A percentile compares a stretch with the other conserved stretches of the same genome.
Evolutionary conservation across 2,888 invertebrate genomes (phyloP).

Genomic region (Palloptera scutellata): DNA sequence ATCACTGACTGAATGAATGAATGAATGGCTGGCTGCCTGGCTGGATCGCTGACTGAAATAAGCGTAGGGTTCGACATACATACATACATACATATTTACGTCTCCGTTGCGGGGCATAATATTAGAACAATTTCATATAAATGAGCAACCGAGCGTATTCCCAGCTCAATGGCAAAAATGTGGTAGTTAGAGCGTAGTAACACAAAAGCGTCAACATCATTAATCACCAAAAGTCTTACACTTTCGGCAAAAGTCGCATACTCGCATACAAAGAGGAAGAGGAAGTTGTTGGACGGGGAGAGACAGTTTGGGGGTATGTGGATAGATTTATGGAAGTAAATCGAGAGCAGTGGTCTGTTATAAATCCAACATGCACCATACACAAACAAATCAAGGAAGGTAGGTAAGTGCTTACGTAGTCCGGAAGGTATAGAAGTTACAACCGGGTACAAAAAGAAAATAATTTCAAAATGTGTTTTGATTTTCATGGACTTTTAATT

Average conservation of each 20-base stretch:
- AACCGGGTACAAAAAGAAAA: neutral
- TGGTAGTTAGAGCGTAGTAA: neutral
- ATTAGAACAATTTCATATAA: neutral
- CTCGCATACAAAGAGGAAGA: constrained; percentile 2
- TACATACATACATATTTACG: neutral
- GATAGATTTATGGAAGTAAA: neutral
- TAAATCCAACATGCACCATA: neutral
- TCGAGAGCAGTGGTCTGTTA: constrained; percentile 4
- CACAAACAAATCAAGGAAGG: neutral
- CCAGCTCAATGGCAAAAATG: neutral
- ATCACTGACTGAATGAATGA: too few species aligned
- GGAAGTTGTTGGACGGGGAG: neutral
- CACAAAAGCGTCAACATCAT: constrained; percentile 35
- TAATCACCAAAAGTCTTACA: constrained; percentile 32
- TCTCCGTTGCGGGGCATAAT: neutral
- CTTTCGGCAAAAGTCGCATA: neutral
- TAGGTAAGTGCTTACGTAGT: too few species aligned
- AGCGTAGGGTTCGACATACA: neutral
- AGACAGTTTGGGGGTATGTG: neutral
- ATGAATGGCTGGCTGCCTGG: neutral
- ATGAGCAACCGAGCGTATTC: neutral
- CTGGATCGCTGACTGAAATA: neutral
- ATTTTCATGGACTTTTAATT: constrained; percentile 42
- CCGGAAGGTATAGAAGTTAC: neutral
- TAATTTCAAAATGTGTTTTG: constrained; percentile 37